phyloP scores from a whole-genome alignment of 1,140 invertebrate genomes.

The Chlorops oryzae region DNA sequence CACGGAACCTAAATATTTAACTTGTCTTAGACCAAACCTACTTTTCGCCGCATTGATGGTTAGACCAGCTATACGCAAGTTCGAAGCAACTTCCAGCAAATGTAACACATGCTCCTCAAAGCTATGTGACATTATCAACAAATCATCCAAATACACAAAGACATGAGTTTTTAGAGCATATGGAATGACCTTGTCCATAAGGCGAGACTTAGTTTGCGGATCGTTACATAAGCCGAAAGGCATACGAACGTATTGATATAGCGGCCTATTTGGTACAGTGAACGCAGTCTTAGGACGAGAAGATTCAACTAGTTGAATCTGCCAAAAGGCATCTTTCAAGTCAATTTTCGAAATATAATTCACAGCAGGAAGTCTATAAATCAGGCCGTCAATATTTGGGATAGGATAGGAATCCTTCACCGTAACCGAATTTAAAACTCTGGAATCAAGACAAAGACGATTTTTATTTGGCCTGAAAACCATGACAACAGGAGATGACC shows the following conservation, averaged over 20 bases:
- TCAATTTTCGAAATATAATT: slow-evolving; percentile 25
- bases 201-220: slow-evolving; percentile 51
- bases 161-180: slow-evolving; percentile 42
- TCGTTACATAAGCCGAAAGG: slow-evolving; percentile 49
- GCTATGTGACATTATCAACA: too few relatives aligned
- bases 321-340: too few relatives aligned
- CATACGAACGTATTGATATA: slow-evolving; percentile 33
- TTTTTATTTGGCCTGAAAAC: slow-evolving; percentile 5
- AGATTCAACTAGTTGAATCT: slow-evolving; percentile 20
- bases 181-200: too few relatives aligned
- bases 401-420: slow-evolving; percentile 14
- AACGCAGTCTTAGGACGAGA: slow-evolving; percentile 47
- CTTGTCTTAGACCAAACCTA: too few relatives aligned
- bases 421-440: slow-evolving; percentile 11
- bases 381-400: slow-evolving; percentile 12
- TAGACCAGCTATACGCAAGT: slow-evolving; percentile 12
- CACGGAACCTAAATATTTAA: background rate
- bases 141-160: too few relatives aligned
- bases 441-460: slow-evolving; percentile 13
- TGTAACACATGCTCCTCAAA: too few relatives aligned
- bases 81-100: slow-evolving; percentile 17
- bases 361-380: slow-evolving; percentile 14
- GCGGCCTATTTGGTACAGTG: slow-evolving; percentile 40
- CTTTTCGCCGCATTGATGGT: too few relatives aligned
- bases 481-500: slow-evolving; percentile 14